Percentiles rank a stretch among this genome's conserved stretches.
Conservation (phyloP, 2,113 vertebrate genomes). For the Sisor rabdophorus region DNA sequence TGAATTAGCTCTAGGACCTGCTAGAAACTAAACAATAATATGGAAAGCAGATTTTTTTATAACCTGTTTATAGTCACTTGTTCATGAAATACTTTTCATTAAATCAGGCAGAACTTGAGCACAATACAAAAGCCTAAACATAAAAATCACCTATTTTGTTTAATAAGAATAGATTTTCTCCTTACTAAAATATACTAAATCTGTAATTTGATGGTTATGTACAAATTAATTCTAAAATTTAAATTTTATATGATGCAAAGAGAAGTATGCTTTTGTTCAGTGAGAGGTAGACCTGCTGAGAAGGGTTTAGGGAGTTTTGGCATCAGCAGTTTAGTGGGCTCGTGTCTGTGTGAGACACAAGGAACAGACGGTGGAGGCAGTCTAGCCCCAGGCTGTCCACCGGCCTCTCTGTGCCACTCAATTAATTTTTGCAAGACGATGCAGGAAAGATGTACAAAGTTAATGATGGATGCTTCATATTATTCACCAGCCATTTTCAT, state of each 20-base stretch:
- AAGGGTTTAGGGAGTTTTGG: slow-evolving; percentile 32
- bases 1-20: not conserved
- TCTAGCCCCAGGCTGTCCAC: slow-evolving; percentile 46
- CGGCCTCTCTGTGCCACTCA: slow-evolving; percentile 52
- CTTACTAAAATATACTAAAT: not conserved
- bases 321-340: slow-evolving; percentile 47
- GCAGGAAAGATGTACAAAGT: slow-evolving; percentile 45
- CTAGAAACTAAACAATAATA: not conserved
- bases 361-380: slow-evolving; percentile 53
- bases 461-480: slow-evolving; percentile 53
- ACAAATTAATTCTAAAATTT: not conserved
- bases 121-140: not conserved
- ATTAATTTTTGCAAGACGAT: slow-evolving; percentile 50
- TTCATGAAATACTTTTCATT: not conserved
- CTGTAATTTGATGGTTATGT: not conserved
- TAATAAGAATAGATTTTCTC: not conserved
- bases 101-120: not conserved
- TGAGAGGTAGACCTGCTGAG: slow-evolving; percentile 21
- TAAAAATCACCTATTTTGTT: not conserved
- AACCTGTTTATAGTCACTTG: not conserved
- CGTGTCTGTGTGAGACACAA: slow-evolving; percentile 16
- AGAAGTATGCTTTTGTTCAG: slow-evolving; percentile 21
- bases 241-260: not conserved
- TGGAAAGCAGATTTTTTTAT: not conserved
- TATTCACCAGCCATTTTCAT: slow-evolving; percentile 41